Conservation (phyloP, 2,113 vertebrate species). For the Siniperca knerii region DNA sequence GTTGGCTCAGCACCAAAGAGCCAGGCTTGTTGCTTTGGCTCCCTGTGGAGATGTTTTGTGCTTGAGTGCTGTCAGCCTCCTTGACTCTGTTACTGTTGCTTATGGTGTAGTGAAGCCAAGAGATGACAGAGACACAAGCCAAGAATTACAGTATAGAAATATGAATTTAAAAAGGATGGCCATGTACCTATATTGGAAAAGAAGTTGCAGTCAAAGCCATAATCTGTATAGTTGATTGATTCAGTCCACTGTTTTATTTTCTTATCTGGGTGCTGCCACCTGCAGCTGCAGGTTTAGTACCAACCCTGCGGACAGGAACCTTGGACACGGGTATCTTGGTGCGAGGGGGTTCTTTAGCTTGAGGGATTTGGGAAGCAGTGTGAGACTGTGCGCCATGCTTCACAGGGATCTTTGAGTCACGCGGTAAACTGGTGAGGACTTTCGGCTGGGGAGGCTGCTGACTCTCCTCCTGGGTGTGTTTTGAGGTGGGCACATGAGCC, state of each 20-base stretch:
- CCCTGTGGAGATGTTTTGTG: conserved; percentile 78
- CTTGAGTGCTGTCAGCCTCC: conserved; percentile 68
- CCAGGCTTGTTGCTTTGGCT: conserved; percentile 51
- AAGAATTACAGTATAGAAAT: conserved; percentile 53
- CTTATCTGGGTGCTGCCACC: conserved; percentile 66
- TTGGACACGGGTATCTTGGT: conserved; percentile 98
- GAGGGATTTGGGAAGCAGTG: conserved; percentile 83
- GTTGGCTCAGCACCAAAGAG: conserved; percentile 58
- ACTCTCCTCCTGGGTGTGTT: conserved; percentile 81
- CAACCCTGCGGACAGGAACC: conserved; percentile 91
- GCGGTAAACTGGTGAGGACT: conserved; percentile 82
- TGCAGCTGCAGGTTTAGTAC: conserved; percentile 85
- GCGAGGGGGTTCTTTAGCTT: conserved; percentile 89
- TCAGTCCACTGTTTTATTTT: conserved; percentile 68
- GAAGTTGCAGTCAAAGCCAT: conserved; percentile 43
- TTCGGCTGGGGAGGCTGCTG: conserved; percentile 75
- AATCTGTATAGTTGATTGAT: conserved; percentile 33
- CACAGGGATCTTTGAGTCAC: conserved; percentile 96
- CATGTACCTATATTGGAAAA: conserved; percentile 23
- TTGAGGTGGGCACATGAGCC: conserved; percentile 75
- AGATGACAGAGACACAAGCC: conserved; percentile 53
- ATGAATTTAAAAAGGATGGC: conserved; percentile 41
- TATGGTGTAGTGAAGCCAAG: conserved; percentile 64
- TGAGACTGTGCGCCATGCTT: conserved; percentile 88
- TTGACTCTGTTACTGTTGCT: conserved; percentile 57